phyloP scores from a whole-genome alignment of 2,797 vertebrate species.

The Masticophis lateralis region DNA sequence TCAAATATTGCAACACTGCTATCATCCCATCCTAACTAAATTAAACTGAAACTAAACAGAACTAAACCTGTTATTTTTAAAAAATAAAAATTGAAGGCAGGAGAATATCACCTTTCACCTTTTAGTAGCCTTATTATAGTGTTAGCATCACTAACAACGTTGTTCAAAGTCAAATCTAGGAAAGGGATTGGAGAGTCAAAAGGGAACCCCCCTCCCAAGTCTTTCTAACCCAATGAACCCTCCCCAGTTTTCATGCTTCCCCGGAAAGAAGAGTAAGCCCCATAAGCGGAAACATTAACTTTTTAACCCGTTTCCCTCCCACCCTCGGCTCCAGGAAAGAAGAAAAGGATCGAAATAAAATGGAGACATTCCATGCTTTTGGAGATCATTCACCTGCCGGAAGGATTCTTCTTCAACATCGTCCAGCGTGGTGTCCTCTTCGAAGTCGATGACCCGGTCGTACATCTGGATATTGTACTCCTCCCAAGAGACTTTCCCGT shows the following conservation, averaged over 20 bases:
- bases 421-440: slow-evolving; percentile 75
- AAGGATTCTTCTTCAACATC: slow-evolving; percentile 92
- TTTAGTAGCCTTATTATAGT: not conserved
- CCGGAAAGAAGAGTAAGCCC: not conserved
- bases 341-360: not conserved
- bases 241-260: not conserved
- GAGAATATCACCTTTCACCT: too few species aligned
- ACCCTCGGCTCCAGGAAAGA: not conserved
- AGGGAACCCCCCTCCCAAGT: too few species aligned
- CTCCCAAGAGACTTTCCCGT: slow-evolving; percentile 87
- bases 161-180: too few species aligned
- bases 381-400: slow-evolving; percentile 76
- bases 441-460: slow-evolving; percentile 80
- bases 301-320: not conserved
- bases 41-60: too few species aligned
- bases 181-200: too few species aligned
- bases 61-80: not conserved
- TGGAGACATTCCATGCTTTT: not conserved
- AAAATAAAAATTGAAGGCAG: not conserved
- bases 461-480: slow-evolving; percentile 90
- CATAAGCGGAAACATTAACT: not conserved
- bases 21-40: too few species aligned
- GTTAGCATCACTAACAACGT: too few species aligned
- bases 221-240: not conserved
- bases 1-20: too few species aligned